phyloP scores from a whole-genome alignment of 2,113 vertebrate species.

The Macaca fascicularis region T2T-MFA8v1.1 NC_088379.1:152730501-152731000 shows the following conservation, averaged over 20 bases:
- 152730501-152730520: neutral
- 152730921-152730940: too few species aligned
- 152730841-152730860: too few species aligned
- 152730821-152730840: too few species aligned
- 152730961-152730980: too few species aligned
- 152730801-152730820: too few species aligned
- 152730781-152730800: too few species aligned
- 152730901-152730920: too few species aligned
- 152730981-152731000: too few species aligned
- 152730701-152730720: neutral
- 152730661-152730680: neutral
- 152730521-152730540: neutral
- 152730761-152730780: too few species aligned
- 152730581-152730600: neutral
- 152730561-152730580: neutral
- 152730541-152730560: neutral
- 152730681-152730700: neutral
- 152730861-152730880: too few species aligned
- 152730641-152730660: neutral
- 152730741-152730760: too few species aligned
- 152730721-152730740: neutral
- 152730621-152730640: neutral
- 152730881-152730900: accelerated
- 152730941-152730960: too few species aligned
- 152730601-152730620: neutral